These are phyloP conservation scores for Notolepis coatsorum DNA, from an alignment of 2,797 vertebrate species.

Conservation along the genomic window DNA sequence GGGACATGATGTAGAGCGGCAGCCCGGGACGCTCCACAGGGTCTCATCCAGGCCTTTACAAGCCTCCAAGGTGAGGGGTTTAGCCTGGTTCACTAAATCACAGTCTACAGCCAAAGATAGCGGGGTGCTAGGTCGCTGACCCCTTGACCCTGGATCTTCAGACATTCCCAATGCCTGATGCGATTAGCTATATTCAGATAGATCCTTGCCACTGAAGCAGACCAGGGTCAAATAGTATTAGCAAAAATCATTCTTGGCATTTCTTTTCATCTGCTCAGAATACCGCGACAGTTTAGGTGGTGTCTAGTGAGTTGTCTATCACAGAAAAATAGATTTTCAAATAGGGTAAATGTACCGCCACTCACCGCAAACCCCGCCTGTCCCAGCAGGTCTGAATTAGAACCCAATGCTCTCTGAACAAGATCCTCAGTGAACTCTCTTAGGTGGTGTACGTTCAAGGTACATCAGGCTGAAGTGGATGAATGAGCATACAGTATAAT, in stretches of 20 bases:
- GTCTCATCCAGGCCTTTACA: neutral
- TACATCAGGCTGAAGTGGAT: conserved; percentile 32
- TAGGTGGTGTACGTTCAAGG: neutral
- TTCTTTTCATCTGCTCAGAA: no score
- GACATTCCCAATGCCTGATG: conserved; percentile 48
- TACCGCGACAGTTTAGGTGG: no score
- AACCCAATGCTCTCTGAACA: no score
- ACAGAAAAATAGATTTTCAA: no score
- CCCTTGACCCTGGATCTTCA: conserved; percentile 30
- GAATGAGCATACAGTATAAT: conserved; percentile 22
- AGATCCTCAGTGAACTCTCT: conserved; percentile 16
- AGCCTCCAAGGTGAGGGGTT: conserved; percentile 24
- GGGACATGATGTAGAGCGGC: conserved; percentile 2
- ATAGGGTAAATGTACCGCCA: no score
- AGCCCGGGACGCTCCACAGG: conserved; percentile 35
- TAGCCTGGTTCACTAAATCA: conserved; percentile 48
- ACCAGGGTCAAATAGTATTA: no score
- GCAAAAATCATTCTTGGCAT: no score
- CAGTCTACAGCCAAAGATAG: conserved; percentile 38
- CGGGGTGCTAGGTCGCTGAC: conserved; percentile 50
- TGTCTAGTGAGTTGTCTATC: no score
- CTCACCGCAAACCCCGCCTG: no score
- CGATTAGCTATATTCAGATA: conserved; percentile 3
- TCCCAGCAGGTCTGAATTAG: no score
- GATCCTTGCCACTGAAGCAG: conserved; percentile 4